Evolutionary conservation across 2,888 invertebrate species (phyloP), one percentile per base, ranked within the genome.

Genomic region (Dynastes tityus): DNA sequence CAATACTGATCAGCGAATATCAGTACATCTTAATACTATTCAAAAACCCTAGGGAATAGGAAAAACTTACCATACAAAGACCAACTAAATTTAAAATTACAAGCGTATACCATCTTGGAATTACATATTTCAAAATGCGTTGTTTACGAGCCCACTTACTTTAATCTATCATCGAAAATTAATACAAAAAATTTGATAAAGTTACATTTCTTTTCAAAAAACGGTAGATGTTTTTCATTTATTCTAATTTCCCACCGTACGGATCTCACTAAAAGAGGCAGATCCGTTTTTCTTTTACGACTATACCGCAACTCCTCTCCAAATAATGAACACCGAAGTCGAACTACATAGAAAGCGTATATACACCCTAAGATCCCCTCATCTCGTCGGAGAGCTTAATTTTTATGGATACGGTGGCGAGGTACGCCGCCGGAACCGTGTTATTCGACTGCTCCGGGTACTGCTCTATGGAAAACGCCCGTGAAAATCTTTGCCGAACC

Each of bases 311-410:
- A 45, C 45, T 45, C 45, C 45, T 82, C 73, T 58, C 73, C 58
- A 58, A 80, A 85, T 86, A 86, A 86, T 87, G 86, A 87, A 86
- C 85, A 84, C 73, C 67, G 16, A 64, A 58, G 58, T 73, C 73
- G 61, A 73, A 73, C 55, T 29, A n/a, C 51, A 22, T 5, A 53
- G 55, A 61, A 51, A n/a, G 53, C 65, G 51, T 53, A 58, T 58
- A 58, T 45, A 29, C 51, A 61, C 58, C 22, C 37, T 9, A 40
- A 58, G 58, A 58, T 81, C 82, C 80, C 82, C 80, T 83, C 83
- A 83, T 83, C 84, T 83, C 85, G 83, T 85, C 84, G 84, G 85
- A 85, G 86, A 85, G 86, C 87, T 87, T 87, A 87, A 87, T 87
- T 87, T 87, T 87, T 87, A 87, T 87, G 83, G 85, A 84, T 80